A percentile compares a stretch with the other conserved stretches of the same genome.
phyloP scores from a whole-genome alignment of 2,888 invertebrate genomes.

The Tupiocoris notatus region DNA sequence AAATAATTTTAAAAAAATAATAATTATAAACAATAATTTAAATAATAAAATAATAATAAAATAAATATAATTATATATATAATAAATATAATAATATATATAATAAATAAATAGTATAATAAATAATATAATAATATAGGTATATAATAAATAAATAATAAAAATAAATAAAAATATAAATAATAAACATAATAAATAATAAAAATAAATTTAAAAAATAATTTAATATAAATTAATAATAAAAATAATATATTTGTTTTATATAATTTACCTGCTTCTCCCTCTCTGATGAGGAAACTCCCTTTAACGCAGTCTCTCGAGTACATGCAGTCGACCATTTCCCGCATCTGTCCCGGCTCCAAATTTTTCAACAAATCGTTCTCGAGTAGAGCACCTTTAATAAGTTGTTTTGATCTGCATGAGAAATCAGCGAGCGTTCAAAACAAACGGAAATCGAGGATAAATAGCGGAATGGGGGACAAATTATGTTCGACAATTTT shows the following conservation, averaged over 20 bases:
- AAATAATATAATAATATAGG: not conserved
- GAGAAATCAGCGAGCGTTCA: constrained; percentile 39
- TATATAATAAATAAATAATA: too few relatives aligned
- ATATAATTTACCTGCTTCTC: constrained; percentile 61
- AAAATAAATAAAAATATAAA: not conserved
- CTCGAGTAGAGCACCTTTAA: constrained; percentile 65
- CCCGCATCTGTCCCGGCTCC: constrained; percentile 63
- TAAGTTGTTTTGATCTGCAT: constrained; percentile 63
- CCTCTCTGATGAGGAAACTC: constrained; percentile 62
- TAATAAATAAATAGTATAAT: not conserved
- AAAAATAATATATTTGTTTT: too few relatives aligned
- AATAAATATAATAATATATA: too few relatives aligned
- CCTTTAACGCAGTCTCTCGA: constrained; percentile 59
- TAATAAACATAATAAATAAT: too few relatives aligned
- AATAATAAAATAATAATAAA: too few relatives aligned
- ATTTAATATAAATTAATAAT: not conserved
- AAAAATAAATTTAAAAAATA: not conserved
- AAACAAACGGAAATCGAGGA: constrained; percentile 23
- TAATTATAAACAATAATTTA: too few relatives aligned
- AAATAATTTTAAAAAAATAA: too few relatives aligned
- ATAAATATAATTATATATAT: too few relatives aligned
- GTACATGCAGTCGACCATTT: constrained; percentile 69
- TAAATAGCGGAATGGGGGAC: not conserved
- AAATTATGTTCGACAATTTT: not conserved
- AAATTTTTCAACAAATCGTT: constrained; percentile 67